Evolutionary conservation across 2,113 vertebrate species (phyloP), one percentile per base, ranked within the genome.

Genomic region (Pitta sordida): DNA sequence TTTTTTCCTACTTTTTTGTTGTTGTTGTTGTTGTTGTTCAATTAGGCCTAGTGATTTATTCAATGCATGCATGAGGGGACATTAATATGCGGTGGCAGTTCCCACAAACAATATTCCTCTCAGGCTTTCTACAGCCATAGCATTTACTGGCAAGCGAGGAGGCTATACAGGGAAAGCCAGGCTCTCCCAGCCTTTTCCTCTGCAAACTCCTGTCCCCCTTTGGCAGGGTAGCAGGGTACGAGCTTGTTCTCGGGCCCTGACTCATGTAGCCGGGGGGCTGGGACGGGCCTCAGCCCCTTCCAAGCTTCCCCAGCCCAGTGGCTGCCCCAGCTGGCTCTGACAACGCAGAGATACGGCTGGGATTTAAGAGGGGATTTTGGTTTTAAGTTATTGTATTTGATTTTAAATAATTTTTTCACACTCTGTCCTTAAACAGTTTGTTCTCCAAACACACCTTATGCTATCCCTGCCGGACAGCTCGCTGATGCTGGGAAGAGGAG

Each of bases 81-180:
- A 98, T 98, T 98, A 98, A 98, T 98, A 97, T 98, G 98, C 98
- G 97, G 96, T 98, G 98, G 98, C 98, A 98, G 98, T 98, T 99
- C 98, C 98, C 98, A 98, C 98, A 98, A 98, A 98, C 97, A 97
- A 96, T 96, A 95, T 97, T 96, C 97, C 96, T 96, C 97, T 96
- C 93, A 95, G 94, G 93, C 96, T 96, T 94, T 96, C 95, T 90
- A 94, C 94, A 96, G 95, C 95, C 95, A 68, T 93, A 92, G 97
- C 95, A 30, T 82, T 94, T 86, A 63, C 93, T 94, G 96, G 93
- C 71, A 51, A 79, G 69, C 77, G 81, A 91, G 90, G 88, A 90
- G 91, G 91, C 91, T 78, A 7, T 18, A 39, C n/a, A 83, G 83
- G 75, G 80, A 80, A 82, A 77, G 88, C 82, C 90, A 63, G 94